These are phyloP conservation scores for Mesorhabditis spiculigera DNA, from an alignment of 2,888 invertebrate genomes.

Conservation along the genomic window DNA sequence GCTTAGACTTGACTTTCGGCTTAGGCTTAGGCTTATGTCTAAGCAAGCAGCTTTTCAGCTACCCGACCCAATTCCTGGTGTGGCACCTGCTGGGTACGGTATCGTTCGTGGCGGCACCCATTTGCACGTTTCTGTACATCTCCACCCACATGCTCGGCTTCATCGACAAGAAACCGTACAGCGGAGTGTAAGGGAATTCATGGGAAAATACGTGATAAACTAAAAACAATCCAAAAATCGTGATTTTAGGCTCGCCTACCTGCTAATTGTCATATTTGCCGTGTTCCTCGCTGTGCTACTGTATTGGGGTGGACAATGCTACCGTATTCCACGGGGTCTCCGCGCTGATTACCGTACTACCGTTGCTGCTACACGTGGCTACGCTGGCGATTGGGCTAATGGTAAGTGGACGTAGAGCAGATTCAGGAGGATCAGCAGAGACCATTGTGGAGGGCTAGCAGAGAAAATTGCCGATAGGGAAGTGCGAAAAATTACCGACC, in stretches of 20 bases:
- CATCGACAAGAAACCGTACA: constrained; percentile 4
- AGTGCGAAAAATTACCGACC: no score
- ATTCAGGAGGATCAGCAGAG: no score
- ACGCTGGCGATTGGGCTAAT: not conserved
- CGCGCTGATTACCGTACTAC: not conserved
- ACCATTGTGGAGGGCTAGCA: no score
- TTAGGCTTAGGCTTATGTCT: not conserved
- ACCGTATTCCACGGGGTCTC: not conserved
- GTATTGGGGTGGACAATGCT: not conserved
- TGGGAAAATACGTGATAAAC: not conserved
- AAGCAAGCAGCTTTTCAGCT: not conserved
- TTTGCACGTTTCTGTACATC: not conserved
- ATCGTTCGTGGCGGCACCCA: not conserved
- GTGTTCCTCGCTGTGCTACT: not conserved
- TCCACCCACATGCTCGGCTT: not conserved
- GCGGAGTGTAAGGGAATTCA: not conserved
- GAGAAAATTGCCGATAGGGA: no score
- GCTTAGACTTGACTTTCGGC: no score
- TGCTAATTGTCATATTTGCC: not conserved
- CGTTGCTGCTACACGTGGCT: not conserved
- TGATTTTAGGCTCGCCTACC: not conserved
- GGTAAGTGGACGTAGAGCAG: not conserved
- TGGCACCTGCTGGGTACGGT: not conserved
- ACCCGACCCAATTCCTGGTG: not conserved
- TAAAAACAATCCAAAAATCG: not conserved